Conservation (phyloP, 1,140 invertebrate species). For the Holcopasites calliopsidis region DNA sequence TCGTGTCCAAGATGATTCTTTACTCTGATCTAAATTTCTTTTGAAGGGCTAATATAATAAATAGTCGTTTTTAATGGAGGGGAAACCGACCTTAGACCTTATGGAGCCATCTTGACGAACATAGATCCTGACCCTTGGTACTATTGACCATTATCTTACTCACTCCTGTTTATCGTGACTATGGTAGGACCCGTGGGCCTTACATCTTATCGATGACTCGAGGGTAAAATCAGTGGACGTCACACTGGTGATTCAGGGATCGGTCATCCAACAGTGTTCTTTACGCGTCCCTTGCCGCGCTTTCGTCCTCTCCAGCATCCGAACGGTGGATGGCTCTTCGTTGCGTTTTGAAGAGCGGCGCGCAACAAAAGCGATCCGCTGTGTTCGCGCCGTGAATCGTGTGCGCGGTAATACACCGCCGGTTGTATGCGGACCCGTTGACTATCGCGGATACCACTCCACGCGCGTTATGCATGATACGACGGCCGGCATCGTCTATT, state of each 20-base stretch:
- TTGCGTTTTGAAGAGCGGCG: constrained; percentile 36
- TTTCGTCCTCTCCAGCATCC: constrained; percentile 51
- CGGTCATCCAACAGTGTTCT: not conserved
- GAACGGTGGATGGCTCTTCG: constrained; percentile 23
- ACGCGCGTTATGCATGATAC: constrained; percentile 59
- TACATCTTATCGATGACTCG: no score
- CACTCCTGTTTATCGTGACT: no score
- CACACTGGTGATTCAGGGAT: not conserved
- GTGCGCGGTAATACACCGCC: not conserved
- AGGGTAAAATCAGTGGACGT: not conserved
- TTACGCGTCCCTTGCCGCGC: constrained; percentile 17
- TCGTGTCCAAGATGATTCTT: no score
- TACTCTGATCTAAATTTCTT: no score
- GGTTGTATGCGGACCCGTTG: constrained; percentile 40
- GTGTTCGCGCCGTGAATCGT: constrained; percentile 34
- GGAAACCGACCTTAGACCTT: no score
- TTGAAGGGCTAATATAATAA: no score
- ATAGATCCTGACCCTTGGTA: no score
- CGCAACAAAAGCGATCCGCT: constrained; percentile 41
- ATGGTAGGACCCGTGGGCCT: no score
- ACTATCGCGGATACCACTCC: constrained; percentile 49
- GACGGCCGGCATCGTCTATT: constrained; percentile 54
- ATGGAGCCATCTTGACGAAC: no score
- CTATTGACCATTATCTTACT: no score
- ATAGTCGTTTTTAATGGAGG: no score